These are phyloP conservation scores for Acipenser ruthenus DNA, from an alignment of 2,797 vertebrate genomes.

Conservation along the genomic window DNA sequence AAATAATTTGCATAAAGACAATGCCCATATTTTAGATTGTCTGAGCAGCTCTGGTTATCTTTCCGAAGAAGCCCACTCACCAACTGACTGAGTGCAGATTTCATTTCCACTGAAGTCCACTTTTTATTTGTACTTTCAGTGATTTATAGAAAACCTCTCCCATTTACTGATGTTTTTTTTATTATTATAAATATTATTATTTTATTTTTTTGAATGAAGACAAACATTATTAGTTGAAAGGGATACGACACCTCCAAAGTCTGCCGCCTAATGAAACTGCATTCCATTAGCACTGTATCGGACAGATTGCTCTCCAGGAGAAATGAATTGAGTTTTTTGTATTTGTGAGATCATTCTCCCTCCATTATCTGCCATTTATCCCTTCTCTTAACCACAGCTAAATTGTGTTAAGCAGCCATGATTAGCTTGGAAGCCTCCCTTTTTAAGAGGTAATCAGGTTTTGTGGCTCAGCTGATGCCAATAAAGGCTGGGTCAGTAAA, in stretches of 20 bases:
- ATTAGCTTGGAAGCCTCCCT: conserved; percentile 76
- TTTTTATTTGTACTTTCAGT: not conserved
- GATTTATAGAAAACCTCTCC: conserved; percentile 2
- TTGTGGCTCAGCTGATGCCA: conserved; percentile 78
- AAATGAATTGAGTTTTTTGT: conserved; percentile 87
- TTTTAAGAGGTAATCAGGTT: conserved; percentile 79
- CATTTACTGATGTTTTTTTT: not conserved
- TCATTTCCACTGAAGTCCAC: not conserved
- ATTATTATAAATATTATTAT: not conserved
- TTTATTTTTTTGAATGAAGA: not conserved
- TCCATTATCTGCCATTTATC: conserved; percentile 84
- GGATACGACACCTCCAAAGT: conserved; percentile 55
- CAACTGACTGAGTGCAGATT: not conserved
- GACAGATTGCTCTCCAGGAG: conserved; percentile 77
- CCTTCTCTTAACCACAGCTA: conserved; percentile 76
- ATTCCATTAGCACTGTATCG: conserved; percentile 77
- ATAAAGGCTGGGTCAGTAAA: conserved; percentile 73
- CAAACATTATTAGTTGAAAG: conserved; percentile 47
- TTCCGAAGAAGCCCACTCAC: not conserved
- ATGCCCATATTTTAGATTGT: no score
- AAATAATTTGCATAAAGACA: no score
- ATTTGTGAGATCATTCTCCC: conserved; percentile 81
- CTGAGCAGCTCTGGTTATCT: not conserved
- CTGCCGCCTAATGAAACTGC: conserved; percentile 77
- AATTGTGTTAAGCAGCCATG: conserved; percentile 77